Evolutionary conservation across 2,888 invertebrate genomes (phyloP).

Genomic region (Cheilosia pagana): DNA sequence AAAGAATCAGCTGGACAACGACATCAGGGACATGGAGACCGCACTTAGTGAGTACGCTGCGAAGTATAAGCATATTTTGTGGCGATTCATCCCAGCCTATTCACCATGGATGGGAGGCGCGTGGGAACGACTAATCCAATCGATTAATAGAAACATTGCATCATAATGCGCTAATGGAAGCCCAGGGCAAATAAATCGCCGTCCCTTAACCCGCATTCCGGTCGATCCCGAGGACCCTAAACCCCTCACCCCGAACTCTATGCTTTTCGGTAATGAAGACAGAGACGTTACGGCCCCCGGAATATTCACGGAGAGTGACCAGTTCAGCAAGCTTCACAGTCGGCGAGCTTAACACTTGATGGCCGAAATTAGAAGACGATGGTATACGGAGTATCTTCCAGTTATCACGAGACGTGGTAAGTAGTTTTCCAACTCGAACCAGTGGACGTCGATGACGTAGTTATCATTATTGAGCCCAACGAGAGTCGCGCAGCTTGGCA

Average conservation of each 20-base stretch:
- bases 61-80: too few species aligned
- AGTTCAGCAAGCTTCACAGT: neutral
- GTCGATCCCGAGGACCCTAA: too few species aligned
- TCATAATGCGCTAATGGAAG: neutral
- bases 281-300: constrained; percentile 6
- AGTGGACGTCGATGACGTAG: neutral
- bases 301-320: neutral
- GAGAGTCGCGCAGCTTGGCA: too few species aligned
- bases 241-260: neutral
- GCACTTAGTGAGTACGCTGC: neutral
- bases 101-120: too few species aligned
- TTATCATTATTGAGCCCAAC: constrained; percentile 1
- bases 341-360: neutral
- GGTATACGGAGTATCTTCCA: constrained; percentile 1
- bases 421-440: neutral
- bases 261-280: neutral
- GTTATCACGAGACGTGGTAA: constrained; percentile 1
- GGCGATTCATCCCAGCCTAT: too few species aligned
- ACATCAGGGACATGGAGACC: neutral
- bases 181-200: constrained; percentile 6
- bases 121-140: neutral
- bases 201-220: neutral
- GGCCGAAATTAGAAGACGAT: neutral
- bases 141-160: neutral
- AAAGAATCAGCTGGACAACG: neutral